Percentiles rank a stretch among this genome's conserved stretches.
phyloP scores from a whole-genome alignment of 2,888 invertebrate genomes.

The Anthophora plumipes region DNA sequence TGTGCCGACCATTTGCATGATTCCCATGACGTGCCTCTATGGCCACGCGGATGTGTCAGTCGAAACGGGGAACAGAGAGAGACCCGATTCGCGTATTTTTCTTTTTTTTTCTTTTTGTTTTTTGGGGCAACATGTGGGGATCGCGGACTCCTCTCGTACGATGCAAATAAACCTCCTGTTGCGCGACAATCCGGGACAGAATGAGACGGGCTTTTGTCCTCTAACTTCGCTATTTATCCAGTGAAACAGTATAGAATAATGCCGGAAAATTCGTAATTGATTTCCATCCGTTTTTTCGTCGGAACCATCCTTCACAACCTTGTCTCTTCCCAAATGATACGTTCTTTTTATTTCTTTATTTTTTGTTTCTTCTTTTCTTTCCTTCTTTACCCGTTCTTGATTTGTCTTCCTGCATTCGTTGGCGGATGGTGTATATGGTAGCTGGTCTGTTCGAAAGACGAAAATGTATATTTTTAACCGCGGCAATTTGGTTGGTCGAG shows the following conservation, averaged over 20 bases:
- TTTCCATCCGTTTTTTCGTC: background rate
- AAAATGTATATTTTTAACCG: conserved; percentile 80
- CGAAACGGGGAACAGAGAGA: conserved; percentile 48
- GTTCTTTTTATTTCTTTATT: no score
- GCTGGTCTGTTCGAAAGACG: conserved; percentile 43
- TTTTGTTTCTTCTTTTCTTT: background rate
- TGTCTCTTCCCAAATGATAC: conserved; percentile 3
- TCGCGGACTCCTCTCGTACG: conserved; percentile 8
- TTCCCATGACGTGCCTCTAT: conserved; percentile 73
- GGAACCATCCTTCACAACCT: background rate
- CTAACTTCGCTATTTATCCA: no score
- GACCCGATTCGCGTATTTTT: conserved; percentile 49
- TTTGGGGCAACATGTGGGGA: conserved; percentile 50
- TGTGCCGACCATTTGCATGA: conserved; percentile 75
- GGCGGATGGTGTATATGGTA: conserved; percentile 1
- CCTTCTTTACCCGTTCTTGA: no score
- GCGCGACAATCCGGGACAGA: background rate
- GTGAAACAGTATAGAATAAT: background rate
- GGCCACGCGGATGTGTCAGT: conserved; percentile 77
- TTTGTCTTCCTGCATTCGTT: background rate
- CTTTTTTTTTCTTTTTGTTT: no score
- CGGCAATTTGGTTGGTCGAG: conserved; percentile 79
- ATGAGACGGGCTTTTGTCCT: background rate
- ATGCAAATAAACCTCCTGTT: conserved; percentile 22
- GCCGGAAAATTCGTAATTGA: background rate